Evolutionary conservation across 2,797 vertebrate species (phyloP), one percentile per base, ranked within the genome.

Genomic region (Falco rusticolus): DNA sequence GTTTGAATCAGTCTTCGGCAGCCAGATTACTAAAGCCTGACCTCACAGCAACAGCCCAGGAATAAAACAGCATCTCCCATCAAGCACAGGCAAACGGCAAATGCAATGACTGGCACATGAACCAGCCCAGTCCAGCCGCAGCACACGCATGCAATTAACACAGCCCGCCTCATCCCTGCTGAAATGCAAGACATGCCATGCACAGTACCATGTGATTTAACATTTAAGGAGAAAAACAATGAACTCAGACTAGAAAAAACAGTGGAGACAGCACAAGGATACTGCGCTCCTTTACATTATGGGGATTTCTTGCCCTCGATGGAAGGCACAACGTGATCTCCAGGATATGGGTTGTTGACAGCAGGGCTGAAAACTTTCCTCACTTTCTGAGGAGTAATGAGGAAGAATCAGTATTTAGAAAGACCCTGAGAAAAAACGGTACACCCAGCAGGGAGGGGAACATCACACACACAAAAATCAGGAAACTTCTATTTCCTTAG

Each of bases 261-360:
- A 70, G 29, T 0, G 2, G 25, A 13, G 51, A 56, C 39, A 81
- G 51, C 10, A 41, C 21, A 60, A 72, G 29, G 15, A 31, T 29
- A 57, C 8, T 5, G 2, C 0, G 0, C 24, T 51, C 37, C 66
- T 17, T 6, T 6, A n/a, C 33, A 33, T 13, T 13, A 15, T 1
- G 0, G 43, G 66, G 28, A 74, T 74, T 89, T 85, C 45, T 59
- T 31, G 16, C 26, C 41, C 31, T 86, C 56, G 21, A 16, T 4
- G 4, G 29, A 45, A 18, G 16, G 60, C 59, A 81, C 14, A n/a
- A 70, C 0, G 7, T 2, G 2, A 53, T 20, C 31, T 37, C 45
- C 64, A 68, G 45, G 25, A 84, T 26, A 41, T 3, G 26, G 33
- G 56, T 1, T 59, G 60, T 34, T 75, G 29, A 28, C 16, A 79